Conservation (phyloP, 2,113 vertebrate species). For the Petrocephalus microphthalmus region DNA sequence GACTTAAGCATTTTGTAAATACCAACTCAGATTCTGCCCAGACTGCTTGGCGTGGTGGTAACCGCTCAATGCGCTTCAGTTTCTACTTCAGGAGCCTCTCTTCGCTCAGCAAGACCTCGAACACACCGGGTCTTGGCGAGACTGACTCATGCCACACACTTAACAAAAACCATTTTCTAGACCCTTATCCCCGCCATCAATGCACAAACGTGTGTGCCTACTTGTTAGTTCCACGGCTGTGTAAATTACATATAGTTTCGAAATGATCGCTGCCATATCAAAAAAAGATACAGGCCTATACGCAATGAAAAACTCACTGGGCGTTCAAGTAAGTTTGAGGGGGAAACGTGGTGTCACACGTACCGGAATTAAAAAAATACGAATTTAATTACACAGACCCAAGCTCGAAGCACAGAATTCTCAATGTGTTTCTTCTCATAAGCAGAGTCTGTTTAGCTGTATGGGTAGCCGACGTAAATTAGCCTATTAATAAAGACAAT, state of each 20-base stretch:
- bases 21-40: slow-evolving; percentile 32
- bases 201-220: not conserved
- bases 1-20: slow-evolving; percentile 39
- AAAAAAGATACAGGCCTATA: not conserved
- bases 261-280: not conserved
- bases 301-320: not conserved
- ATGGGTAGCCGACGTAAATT: not conserved
- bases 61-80: slow-evolving; percentile 13
- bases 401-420: not conserved
- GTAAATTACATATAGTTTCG: not conserved
- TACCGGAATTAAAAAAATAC: not conserved
- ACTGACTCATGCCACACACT: not conserved
- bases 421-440: not conserved
- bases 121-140: not conserved
- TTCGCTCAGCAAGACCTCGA: slow-evolving; percentile 25
- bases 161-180: not conserved
- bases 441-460: not conserved
- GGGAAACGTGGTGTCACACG: not conserved
- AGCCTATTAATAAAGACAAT: not conserved
- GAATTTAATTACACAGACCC: not conserved
- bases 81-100: slow-evolving; percentile 11
- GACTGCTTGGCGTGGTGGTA: slow-evolving; percentile 13
- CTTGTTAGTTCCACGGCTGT: not conserved
- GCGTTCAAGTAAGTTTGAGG: not conserved
- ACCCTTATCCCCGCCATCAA: not conserved